Base-by-base conservation (phyloP, 2,797 vertebrate genomes). In the Phoxinus dragarum region DNA sequence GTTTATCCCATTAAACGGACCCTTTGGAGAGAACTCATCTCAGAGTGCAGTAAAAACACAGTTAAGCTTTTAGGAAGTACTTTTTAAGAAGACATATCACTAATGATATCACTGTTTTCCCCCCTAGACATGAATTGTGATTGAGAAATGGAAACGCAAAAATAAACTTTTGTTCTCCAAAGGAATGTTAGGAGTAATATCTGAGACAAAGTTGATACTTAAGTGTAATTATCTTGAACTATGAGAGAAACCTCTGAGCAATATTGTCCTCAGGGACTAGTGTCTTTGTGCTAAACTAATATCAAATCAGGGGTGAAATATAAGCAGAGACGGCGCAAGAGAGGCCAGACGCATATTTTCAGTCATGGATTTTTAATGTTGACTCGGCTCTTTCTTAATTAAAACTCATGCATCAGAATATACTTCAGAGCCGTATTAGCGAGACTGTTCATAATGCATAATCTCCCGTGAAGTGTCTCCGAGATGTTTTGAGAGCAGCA, bases 341-440 rank as follows among this genome's bases (percentile, higher is more conserved):
- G 64, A 86, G 90, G 92, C 92, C 91, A 94, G 94, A 90, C 88
- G 91, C 92, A 94, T 92, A 95, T 95, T 96, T 96, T 88, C 83
- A 94, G 88, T 94, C 93, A 93, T 95, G 91, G 96, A 97, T 96
- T 95, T 94, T 93, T 95, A 95, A 95, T 94, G 93, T 94, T 96
- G 94, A 95, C 96, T 96, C 93, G 85, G 76, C 91, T 92, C 93
- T 94, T 93, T 95, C 90, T 96, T 96, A 96, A 97, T 97, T 97
- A 97, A 97, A 89, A 96, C 92, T 92, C 94, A 95, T 97, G 95
- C 91, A 96, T 95, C 93, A 94, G 85, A 87, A 90, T 92, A 86
- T 90, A 91, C 88, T 92, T 92, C 91, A 90, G 95, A 94, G 88
- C 82, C 87, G 90, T 92, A 93, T 92, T 87, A 93, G 85, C 89